Evolutionary conservation across 2,888 invertebrate species (phyloP), one percentile per base, ranked within the genome.

Genomic region (Chymomyza fuscimana): DNA sequence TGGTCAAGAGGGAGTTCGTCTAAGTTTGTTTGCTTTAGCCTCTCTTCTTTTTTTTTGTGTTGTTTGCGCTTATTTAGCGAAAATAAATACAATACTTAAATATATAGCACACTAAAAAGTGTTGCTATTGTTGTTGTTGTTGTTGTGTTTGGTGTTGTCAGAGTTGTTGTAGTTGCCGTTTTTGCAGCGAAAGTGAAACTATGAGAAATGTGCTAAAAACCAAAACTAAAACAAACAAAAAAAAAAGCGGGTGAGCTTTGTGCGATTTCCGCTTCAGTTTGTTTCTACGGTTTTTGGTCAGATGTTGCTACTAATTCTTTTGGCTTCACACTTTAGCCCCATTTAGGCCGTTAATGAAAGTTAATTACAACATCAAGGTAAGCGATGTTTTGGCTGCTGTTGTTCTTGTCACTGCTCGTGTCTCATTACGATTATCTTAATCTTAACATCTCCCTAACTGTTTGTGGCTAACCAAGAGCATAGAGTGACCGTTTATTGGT

Each of bases 31-130:
- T 79, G 72, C 62, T 69, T 72, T 78, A 70, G 78, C 74, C 65
- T 80, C 59, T 67, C 74, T 25, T 25, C 4, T 25, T 25, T 25
- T 79, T 86, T 79, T 79, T 87, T 79, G 6, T 86, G 58, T 19
- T 7, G 84, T 79, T 77, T 80, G n/a, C 66, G 50, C 58, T 64
- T 81, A 79, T 87, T 81, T 84, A 64, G 77, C 87, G 25, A 58
- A 81, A 86, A 87, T 84, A 84, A 84, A 81, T 86, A 84, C 82
- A 84, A 81, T 86, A 84, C 82, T 86, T 88, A 87, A 86, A 84
- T 86, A 86, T 46, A 46, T 86, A 88, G 84, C 87, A 84, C 83
- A 75, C 65, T 79, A 81, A 88, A 86, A 76, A 76, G 77, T 78
- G 78, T 85, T 82, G 76, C 73, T 82, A 72, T 60, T 60, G 32